A percentile compares a stretch with the other conserved stretches of the same genome.
phyloP scores from a whole-genome alignment of 2,888 invertebrate genomes.

The Trachelus tabidus region DNA sequence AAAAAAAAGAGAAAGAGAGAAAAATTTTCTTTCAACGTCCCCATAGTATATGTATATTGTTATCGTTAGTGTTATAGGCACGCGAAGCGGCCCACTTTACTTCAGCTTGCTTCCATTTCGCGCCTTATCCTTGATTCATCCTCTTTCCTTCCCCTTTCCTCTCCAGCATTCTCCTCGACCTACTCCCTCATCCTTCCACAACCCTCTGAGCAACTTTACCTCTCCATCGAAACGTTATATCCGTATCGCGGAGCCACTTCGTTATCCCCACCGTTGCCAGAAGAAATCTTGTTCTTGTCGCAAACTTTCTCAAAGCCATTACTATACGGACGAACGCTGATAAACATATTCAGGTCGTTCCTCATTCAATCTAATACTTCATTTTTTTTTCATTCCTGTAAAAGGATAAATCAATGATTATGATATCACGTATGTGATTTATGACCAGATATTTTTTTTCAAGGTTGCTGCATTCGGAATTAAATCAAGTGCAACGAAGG shows the following conservation, averaged over 20 bases:
- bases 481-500: not conserved
- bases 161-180: slow-evolving; percentile 24
- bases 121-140: not conserved
- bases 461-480: not conserved
- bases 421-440: not conserved
- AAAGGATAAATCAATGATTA: not conserved
- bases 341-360: not conserved
- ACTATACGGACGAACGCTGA: not conserved
- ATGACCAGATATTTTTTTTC: not conserved
- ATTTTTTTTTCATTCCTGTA: not conserved
- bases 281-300: not conserved
- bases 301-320: not conserved
- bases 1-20: slow-evolving; percentile 5
- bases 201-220: not conserved
- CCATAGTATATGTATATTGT: slow-evolving; percentile 32
- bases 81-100: slow-evolving; percentile 32
- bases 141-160: not conserved
- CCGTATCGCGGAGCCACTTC: not conserved
- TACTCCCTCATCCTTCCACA: slow-evolving; percentile 3
- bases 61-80: slow-evolving; percentile 44
- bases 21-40: not conserved
- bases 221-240: not conserved
- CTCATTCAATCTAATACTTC: not conserved
- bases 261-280: not conserved
- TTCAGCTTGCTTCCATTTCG: slow-evolving; percentile 12